Evolutionary conservation across 64 coral and sea anemone genomes (phyloP), one percentile per base, ranked within the genome.

Genomic region (Actinia tenebrosa): DNA sequence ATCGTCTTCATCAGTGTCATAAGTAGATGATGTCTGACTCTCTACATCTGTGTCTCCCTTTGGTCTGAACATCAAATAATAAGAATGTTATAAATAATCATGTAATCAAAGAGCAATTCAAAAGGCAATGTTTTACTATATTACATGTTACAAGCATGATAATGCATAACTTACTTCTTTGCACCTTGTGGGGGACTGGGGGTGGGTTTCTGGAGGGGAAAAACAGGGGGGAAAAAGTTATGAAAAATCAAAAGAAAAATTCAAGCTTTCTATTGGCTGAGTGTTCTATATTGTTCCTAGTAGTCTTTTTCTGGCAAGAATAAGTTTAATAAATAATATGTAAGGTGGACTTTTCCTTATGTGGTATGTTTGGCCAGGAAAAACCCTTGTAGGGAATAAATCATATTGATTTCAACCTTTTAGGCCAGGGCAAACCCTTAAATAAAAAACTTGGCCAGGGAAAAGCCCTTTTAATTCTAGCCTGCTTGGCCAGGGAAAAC

Each of bases 1-100:
- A 5, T 92, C 90, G 19, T 96, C 94, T 6, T 96, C 94, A 45
- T 96, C 94, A 37, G 91, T 86, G 2, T 95, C 91, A 22, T 92
- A 92, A 3, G 91, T 25, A 37, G 94, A 96, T 14, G 91, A 92
- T 52, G 86, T 77, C 77, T 78, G 80, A 56, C 91, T 93, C 54
- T 96, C 94, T 5, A 56, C 83, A 55, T 96, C 94, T 45, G 45
- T 78, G 19, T 96, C 94, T 50, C 84, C 75, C 55, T 89, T 93
- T 60, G 68, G 79, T 56, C 91, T 96, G 64, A 8, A 68, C 53
- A 18, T 46, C 25, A 89, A 56, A 71, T 44, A 54, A 83, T 69
- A 53, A 18, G 15, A 37, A 9, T 83, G 7, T 1, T n/a, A n/a
- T 22, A 68, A 7, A 23, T 7, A n/a, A 14, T 72, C 8, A 14